phyloP scores from a whole-genome alignment of 2,888 invertebrate species.

The Chorisops tibialis region DNA sequence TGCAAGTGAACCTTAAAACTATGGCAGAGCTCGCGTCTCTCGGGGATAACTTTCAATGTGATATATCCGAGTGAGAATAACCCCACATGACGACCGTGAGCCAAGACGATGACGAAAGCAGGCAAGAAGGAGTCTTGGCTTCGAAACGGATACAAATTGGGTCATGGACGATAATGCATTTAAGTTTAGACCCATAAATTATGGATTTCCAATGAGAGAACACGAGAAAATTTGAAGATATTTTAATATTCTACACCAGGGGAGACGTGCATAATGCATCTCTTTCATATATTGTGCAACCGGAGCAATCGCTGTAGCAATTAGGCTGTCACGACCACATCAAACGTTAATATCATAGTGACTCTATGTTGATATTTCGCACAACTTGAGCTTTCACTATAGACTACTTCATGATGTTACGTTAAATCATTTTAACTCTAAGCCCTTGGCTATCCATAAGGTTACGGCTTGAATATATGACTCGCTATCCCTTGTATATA shows the following conservation, averaged over 20 bases:
- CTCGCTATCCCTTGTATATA: too few relatives aligned
- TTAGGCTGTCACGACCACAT: slow-evolving; percentile 12
- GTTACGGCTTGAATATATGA: too few relatives aligned
- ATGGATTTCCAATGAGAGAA: slow-evolving; percentile 2
- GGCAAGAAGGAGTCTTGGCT: slow-evolving; percentile 1
- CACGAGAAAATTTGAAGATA: background rate
- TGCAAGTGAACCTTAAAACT: slow-evolving; percentile 5
- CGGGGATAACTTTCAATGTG: background rate
- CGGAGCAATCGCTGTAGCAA: background rate
- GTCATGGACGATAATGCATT: slow-evolving; percentile 18
- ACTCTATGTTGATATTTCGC: background rate
- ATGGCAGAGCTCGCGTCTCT: background rate
- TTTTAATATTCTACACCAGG: background rate
- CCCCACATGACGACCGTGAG: background rate
- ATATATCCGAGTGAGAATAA: background rate
- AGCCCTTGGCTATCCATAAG: too few relatives aligned
- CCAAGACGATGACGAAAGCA: background rate
- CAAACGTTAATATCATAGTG: slow-evolving; percentile 5
- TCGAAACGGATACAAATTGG: slow-evolving; percentile 19
- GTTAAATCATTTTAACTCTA: too few relatives aligned
- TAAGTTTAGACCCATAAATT: slow-evolving; percentile 17
- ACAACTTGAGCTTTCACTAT: too few relatives aligned
- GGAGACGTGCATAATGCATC: background rate
- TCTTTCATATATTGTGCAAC: too few relatives aligned
- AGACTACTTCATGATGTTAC: too few relatives aligned